phyloP scores from a whole-genome alignment of 2,113 vertebrate species.

The Phalacrocorax carbo region DNA sequence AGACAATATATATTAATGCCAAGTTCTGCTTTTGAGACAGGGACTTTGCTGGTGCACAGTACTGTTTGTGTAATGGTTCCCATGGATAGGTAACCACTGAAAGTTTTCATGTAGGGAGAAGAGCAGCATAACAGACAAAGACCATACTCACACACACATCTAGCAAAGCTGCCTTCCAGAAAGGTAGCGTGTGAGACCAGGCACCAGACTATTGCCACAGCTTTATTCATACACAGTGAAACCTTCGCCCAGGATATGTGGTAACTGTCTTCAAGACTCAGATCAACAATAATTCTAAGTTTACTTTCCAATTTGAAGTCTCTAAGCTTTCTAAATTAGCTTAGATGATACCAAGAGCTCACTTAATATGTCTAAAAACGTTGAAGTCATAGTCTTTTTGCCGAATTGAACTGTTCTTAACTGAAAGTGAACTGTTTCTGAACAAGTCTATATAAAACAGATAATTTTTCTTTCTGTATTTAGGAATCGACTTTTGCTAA shows the following conservation, averaged over 20 bases:
- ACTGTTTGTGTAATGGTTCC: not conserved
- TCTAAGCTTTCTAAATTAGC: not conserved
- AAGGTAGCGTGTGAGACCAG: not conserved
- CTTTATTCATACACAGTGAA: not conserved
- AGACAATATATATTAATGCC: not conserved
- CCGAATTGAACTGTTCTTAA: not conserved
- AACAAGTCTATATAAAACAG: not conserved
- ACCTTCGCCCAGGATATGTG: not conserved
- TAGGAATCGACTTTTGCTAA: not conserved
- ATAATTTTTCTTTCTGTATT: not conserved
- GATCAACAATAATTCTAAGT: not conserved
- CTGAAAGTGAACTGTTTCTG: not conserved
- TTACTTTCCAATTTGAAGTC: not conserved
- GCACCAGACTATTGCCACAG: not conserved
- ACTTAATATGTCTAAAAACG: not conserved
- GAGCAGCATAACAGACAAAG: not conserved
- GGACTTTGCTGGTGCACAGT: not conserved
- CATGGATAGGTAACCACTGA: not conserved
- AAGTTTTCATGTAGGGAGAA: not conserved
- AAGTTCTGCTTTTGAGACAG: not conserved
- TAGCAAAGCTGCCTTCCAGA: not conserved
- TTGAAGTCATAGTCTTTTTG: not conserved
- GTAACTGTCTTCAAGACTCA: not conserved
- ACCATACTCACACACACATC: not conserved
- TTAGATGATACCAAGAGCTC: not conserved